Evolutionary conservation across 2,888 invertebrate genomes (phyloP), one percentile per base, ranked within the genome.

Genomic region (Chelonus formosanus): DNA sequence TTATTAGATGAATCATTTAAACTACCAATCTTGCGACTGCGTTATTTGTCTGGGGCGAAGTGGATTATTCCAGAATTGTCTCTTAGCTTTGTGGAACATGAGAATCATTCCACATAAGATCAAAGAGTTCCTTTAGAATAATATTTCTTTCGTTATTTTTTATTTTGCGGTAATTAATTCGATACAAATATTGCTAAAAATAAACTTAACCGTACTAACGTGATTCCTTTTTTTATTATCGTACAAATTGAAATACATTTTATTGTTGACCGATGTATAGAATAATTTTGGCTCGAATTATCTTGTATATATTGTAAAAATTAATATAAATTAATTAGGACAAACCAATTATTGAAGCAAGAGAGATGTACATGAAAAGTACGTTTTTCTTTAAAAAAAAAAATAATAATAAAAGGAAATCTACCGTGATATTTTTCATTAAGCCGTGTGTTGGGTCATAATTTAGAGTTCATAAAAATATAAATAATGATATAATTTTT

Each of bases 231-330:
- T 35, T 44, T 36, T 40, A 60, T 45, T 43, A 50, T 44, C 36
- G 61, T 20, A 50, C 63, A 36, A 58, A 44, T 20, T 35, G 52
- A 53, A 36, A 20, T 52, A 56, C 54, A 40, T 58, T 45, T 54
- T 35, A 36, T 45, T n/a, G 40, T 36, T 47, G 31, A 60, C 55
- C 6, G 4, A 7, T 60, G 50, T 52, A 60, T 36, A 31, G 40
- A 35, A 60, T 57, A 45, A 45, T 65, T 48, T 50, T 62, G 59
- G 56, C 59, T 65, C 59, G 62, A 45, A 63, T 69, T 60, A 48
- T 64, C 45, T 32, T 71, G 71, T 71, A 71, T 68, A 71, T 71
- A 71, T 66, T 71, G 71, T 71, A 71, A 70, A 71, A 64, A 59
- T 66, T 35, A 66, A 59, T 20, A 64, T 56, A 43, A 61, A 43